Evolutionary conservation across 2,797 vertebrate species (phyloP).

Genomic region (Myotis findleyi): DNA sequence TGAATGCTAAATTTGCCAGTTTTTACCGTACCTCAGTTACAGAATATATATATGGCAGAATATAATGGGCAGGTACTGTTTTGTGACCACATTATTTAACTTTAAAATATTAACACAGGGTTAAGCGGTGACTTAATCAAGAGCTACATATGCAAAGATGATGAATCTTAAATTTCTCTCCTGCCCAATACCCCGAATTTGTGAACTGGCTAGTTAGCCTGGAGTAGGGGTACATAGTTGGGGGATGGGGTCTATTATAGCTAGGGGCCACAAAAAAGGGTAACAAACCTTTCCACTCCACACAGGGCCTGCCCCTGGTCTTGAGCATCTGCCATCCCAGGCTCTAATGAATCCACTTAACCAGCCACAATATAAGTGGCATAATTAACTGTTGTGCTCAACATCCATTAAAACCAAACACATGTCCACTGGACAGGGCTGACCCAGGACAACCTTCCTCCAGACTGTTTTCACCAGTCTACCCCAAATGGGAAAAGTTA

Average conservation of each 20-base stretch:
- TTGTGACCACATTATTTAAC: not conserved
- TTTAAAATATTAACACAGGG: not conserved
- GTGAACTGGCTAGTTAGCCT: not conserved
- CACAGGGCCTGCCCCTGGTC: not conserved
- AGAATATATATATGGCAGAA: constrained; percentile 14
- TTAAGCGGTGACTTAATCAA: not conserved
- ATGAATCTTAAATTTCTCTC: not conserved
- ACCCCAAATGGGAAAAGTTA: not conserved
- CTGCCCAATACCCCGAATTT: not conserved
- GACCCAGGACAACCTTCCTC: not conserved
- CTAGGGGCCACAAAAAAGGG: not conserved
- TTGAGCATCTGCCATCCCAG: not conserved
- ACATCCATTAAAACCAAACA: not conserved
- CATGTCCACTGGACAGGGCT: not conserved
- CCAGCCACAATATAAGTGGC: not conserved
- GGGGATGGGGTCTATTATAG: not conserved
- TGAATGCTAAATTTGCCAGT: not conserved
- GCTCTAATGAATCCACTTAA: not conserved
- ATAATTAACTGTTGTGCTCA: not conserved
- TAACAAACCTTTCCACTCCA: not conserved
- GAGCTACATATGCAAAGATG: not conserved
- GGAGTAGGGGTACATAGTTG: not conserved
- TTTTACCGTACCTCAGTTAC: not conserved
- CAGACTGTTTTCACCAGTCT: not conserved
- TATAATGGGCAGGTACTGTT: not conserved